Base-by-base conservation (phyloP, 2,888 invertebrate genomes). In the Caenorhabditis sp. region DNA sequence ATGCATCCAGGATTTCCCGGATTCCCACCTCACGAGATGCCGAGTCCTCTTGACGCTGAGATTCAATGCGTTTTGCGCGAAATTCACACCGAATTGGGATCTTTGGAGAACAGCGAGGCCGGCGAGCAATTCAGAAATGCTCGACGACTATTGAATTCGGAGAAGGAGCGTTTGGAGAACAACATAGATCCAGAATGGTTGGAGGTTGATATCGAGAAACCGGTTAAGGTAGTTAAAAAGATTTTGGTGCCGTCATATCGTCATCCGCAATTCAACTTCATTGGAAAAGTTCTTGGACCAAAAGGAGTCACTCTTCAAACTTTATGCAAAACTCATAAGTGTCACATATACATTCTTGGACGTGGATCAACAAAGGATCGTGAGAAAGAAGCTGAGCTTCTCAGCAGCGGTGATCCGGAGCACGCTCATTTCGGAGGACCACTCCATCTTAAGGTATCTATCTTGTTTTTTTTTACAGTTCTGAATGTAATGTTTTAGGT, bases 211-310 rank as follows among this genome's bases (percentile, higher is more conserved):
- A 82, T 86, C 62, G 76, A 80, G 20, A 87, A 86, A 75, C 86
- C 85, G 25, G 85, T 87, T 57, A 84, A 84, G 61, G 80, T 87
- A 3, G 80, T 79, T 50, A 85, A 85, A 72, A 87, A 87, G 74
- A 80, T 87, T 26, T 74, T 88, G 26, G 80, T 87, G 49, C 87
- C 87, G 14, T 80, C 75, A 21, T 87, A 84, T 70, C 80, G 87
- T n/a, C 81, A 87, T 74, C 87, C 86, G 8, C 67, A 87, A 84
- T 88, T 88, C 78, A 88, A 88, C 71, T 88, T 85, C 69, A 85
- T 88, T 52, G 88, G 88, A 58, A 88, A 88, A 69, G 78, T 88
- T 10, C 81, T 88, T 23, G 88, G 88, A 31, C 88, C 87, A 52
- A 85, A 84, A 31, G 88, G 88, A 21, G 82, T 83, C 8, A 88